A percentile compares a stretch with the other conserved stretches of the same genome.
Conservation (phyloP, 2,888 invertebrate species). For the Acanthoscelides obtectus region DNA sequence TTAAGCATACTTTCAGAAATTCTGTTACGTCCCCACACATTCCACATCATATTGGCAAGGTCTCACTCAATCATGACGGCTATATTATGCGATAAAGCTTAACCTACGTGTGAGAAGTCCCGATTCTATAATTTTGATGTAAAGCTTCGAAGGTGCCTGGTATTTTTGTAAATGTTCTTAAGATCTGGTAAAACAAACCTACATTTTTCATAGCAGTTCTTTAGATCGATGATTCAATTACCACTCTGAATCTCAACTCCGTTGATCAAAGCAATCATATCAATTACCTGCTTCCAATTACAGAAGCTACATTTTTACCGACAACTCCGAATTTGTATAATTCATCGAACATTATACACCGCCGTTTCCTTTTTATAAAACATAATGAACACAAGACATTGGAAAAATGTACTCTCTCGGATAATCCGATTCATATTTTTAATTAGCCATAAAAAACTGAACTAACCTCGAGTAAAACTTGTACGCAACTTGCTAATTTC, state of each 20-base stretch:
- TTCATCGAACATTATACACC: background rate
- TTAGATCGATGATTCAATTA: background rate
- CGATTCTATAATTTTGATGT: no score
- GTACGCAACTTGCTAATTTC: background rate
- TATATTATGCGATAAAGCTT: no score
- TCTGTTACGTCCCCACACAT: no score
- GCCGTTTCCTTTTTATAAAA: background rate
- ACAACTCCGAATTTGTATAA: background rate
- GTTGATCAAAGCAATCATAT: background rate
- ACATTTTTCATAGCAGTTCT: background rate
- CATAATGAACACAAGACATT: background rate
- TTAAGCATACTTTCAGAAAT: no score
- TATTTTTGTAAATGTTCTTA: no score
- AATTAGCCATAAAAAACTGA: background rate
- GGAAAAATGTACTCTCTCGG: background rate
- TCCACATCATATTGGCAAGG: no score
- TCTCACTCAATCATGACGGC: no score
- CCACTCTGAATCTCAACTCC: background rate
- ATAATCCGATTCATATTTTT: slow-evolving; percentile 1
- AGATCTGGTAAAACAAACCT: no score
- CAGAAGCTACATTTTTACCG: background rate
- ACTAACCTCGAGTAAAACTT: background rate
- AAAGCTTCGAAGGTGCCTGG: no score
- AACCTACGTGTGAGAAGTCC: no score
- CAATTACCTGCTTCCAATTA: background rate